phyloP scores from a whole-genome alignment of 2,888 invertebrate genomes.

The Ochlodes sylvanus region DNA sequence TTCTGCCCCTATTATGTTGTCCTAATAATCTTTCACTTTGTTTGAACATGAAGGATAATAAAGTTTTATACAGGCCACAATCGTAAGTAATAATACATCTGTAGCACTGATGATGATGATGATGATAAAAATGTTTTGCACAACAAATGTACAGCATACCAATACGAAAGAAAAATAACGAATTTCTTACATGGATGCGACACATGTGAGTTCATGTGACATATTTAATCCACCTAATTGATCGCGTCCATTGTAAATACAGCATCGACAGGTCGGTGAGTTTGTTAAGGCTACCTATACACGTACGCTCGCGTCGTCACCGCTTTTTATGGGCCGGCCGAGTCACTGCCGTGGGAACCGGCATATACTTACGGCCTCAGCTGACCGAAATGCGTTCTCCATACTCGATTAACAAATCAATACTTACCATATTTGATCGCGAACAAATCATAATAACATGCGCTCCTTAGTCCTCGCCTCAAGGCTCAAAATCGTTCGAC shows the following conservation, averaged over 20 bases:
- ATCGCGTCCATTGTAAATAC: slow-evolving; percentile 53
- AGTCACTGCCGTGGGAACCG: slow-evolving; percentile 83
- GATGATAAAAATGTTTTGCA: no score
- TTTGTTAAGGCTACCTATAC: slow-evolving; percentile 78
- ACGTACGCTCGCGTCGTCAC: slow-evolving; percentile 77
- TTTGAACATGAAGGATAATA: no score
- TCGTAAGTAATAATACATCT: no score
- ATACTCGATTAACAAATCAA: slow-evolving; percentile 83
- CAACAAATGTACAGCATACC: no score
- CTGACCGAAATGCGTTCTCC: slow-evolving; percentile 85
- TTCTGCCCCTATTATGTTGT: no score
- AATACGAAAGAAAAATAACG: no score
- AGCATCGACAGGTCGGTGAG: slow-evolving; percentile 55
- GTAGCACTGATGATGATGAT: no score
- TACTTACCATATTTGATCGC: slow-evolving; percentile 73
- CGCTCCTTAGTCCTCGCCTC: slow-evolving; percentile 54
- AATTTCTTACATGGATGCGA: no score
- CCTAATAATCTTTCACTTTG: no score
- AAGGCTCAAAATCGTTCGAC: slow-evolving; percentile 60
- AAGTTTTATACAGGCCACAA: no score
- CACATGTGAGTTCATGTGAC: no score
- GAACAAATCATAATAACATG: slow-evolving; percentile 65
- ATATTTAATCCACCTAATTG: slow-evolving; percentile 5
- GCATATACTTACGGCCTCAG: slow-evolving; percentile 82
- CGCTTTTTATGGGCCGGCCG: slow-evolving; percentile 79